Evolutionary conservation across 30 jellyfish, hydroid and myxozoan species (phyloP), one percentile per base, ranked within the genome.

Genomic region (Aurelia sp.): DNA sequence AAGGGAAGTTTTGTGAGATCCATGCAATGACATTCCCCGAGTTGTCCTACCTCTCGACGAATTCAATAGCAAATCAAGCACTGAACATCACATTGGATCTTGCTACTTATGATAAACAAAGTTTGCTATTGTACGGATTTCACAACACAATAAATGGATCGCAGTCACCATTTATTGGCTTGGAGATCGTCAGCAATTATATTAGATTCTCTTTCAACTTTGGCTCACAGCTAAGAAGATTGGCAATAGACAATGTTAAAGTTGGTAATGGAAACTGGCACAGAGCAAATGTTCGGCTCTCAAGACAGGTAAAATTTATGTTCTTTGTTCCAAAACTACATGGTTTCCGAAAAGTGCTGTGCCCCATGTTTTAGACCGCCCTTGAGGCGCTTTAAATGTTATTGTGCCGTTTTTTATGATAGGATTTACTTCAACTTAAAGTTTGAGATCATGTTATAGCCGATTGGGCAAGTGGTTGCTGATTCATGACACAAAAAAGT

Each of bases 1-100:
- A 20, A 57, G 97, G 97, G 30, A 67, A 35, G 53, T 48, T 31
- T 24, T 91, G 97, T 72, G 98, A 93, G 68, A 72, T 75, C 78
- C 61, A 53, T 59, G 88, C 93, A 9, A 84, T 84, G 87, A 84
- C 93, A 1, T 84, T 84, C 65, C 35, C 53, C 0, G 66, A 81
- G 38, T 74, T 84, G 10, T 84, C 93, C 10, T 84, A 84, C 52
- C 83, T 84, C 4, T 10, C 87, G 20, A 5, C 66, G 18, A 50
- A 65, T 33, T 63, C 75, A 3, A 61, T 21, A 31, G 38, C 88
- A 33, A 47, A 61, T 24, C 81, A 63, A 52, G 74, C 82, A 12
- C 50, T 84, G 74, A 84, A 84, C 40, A 77, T 84, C 35, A 52
- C 88, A 17, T 7, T 84, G 47, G 88, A 73, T 18, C 73, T 84